Evolutionary conservation across 1,140 invertebrate species (phyloP).

Genomic region (Orussus abietinus): DNA sequence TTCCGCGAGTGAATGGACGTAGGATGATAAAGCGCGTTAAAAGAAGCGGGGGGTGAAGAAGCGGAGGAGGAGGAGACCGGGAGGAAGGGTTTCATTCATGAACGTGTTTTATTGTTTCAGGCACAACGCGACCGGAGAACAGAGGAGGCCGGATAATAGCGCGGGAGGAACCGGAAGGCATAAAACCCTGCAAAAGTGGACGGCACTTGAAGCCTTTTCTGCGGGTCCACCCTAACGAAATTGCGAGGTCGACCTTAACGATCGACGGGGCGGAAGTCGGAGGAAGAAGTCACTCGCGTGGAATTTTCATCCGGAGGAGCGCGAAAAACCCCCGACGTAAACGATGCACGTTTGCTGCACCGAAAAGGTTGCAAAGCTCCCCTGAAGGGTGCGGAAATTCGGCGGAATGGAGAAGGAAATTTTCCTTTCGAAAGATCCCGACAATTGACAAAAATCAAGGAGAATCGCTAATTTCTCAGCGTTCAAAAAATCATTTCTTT

Average conservation of each 20-base stretch:
- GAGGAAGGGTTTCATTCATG: conserved; percentile 40
- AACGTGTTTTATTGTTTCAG: conserved; percentile 48
- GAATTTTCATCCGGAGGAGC: too few relatives aligned
- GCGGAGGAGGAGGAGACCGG: conserved; percentile 15
- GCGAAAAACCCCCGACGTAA: too few relatives aligned
- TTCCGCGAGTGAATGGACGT: conserved; percentile 33
- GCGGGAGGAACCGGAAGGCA: conserved; percentile 45
- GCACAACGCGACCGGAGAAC: conserved; percentile 30
- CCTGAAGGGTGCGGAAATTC: too few relatives aligned
- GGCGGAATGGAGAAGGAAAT: too few relatives aligned
- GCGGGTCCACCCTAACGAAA: conserved; percentile 27
- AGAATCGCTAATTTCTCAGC: too few relatives aligned
- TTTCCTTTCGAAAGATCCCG: too few relatives aligned
- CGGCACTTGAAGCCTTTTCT: conserved; percentile 33
- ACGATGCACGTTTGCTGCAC: too few relatives aligned
- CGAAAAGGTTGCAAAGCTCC: too few relatives aligned
- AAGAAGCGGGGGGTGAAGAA: conserved; percentile 25
- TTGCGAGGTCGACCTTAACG: conserved; percentile 26
- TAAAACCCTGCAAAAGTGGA: conserved; percentile 40
- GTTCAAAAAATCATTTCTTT: too few relatives aligned
- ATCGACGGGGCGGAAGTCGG: too few relatives aligned
- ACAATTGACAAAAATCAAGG: too few relatives aligned
- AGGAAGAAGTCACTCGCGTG: too few relatives aligned
- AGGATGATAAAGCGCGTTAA: conserved; percentile 37
- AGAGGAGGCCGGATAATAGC: conserved; percentile 39